A percentile compares a stretch with the other conserved stretches of the same genome.
phyloP scores from a whole-genome alignment of 2,113 vertebrate species.

The Spermophilus dauricus region DNA sequence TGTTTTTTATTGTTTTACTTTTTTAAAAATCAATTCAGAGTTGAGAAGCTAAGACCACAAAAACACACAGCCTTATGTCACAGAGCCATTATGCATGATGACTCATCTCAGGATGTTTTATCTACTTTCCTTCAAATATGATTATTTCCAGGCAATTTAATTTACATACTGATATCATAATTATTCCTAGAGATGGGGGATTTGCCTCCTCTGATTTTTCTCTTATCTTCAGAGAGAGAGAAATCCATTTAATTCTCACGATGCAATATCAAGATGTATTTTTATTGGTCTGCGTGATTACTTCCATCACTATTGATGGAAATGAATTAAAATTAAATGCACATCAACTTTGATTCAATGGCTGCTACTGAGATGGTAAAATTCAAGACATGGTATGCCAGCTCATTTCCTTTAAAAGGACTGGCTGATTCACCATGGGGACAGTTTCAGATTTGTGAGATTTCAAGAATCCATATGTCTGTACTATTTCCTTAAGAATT shows the following conservation, averaged over 20 bases:
- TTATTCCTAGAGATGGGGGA: constrained; percentile 54
- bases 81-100: not conserved
- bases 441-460: constrained; percentile 84
- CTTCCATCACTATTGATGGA: constrained; percentile 71
- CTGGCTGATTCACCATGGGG: constrained; percentile 77
- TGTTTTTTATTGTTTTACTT: not conserved
- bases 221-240: constrained; percentile 50
- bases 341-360: constrained; percentile 84
- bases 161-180: constrained; percentile 62
- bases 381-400: constrained; percentile 79
- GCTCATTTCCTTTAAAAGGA: constrained; percentile 75
- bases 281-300: constrained; percentile 59
- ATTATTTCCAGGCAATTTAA: constrained; percentile 66
- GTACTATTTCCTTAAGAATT: constrained; percentile 54
- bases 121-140: constrained; percentile 68
- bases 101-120: not conserved
- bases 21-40: constrained; percentile 29
- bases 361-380: constrained; percentile 66
- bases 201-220: constrained; percentile 72
- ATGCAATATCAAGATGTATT: constrained; percentile 38
- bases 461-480: constrained; percentile 73
- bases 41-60: constrained; percentile 46
- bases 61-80: not conserved
- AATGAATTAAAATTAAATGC: constrained; percentile 81
- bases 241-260: constrained; percentile 57